Base-by-base conservation (phyloP, 1,140 invertebrate species). In the Bathynomus jamesi region DNA sequence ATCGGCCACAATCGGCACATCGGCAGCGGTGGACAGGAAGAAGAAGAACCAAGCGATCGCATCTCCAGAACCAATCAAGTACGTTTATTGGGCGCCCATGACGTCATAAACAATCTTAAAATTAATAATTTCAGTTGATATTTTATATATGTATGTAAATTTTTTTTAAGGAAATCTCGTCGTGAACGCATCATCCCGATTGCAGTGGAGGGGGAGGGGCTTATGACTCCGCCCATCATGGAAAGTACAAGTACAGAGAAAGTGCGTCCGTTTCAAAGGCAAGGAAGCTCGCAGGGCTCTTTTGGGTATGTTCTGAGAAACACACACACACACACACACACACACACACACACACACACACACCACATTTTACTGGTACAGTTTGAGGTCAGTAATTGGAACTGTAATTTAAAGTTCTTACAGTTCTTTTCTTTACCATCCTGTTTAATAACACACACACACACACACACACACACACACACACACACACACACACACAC, bases 121-220 rank as follows among this genome's bases (percentile, higher is more conserved):
- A 53, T 17, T 17, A 53, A 5, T 53, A 53, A 53, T 53, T 53
- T 5, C 21, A 21, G 21, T 17, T 1, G 5, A 53, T 53, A 3
- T 53, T 5, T 21, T 53, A 17, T 53, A 40, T 40, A 8, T 40
- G 7, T 40, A 2, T 17, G 13, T 53, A 3, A 17, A 8, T 69
- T 69, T 11, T 11, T 61, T 53, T 60, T 93, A 76, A 88, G 90
- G 78, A 94, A 94, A 82, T 92, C 90, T 67, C 91, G 91, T 10
- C 83, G 92, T 21, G 93, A 95, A 82, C 93, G 92, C 78, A 93
- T 95, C 78, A 94, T 95, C 82, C 93, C 93, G 0, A 94, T 95
- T 78, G 90, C 91, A 17, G 88, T 94, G 60, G 93, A 94, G 83
- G 91, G 91, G 71, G 91, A 91, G 71, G 91, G 91, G 65, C 92